These are phyloP conservation scores for Oceanodroma tethys DNA, from an alignment of 2,113 vertebrate species.

Conservation along the genomic window DNA sequence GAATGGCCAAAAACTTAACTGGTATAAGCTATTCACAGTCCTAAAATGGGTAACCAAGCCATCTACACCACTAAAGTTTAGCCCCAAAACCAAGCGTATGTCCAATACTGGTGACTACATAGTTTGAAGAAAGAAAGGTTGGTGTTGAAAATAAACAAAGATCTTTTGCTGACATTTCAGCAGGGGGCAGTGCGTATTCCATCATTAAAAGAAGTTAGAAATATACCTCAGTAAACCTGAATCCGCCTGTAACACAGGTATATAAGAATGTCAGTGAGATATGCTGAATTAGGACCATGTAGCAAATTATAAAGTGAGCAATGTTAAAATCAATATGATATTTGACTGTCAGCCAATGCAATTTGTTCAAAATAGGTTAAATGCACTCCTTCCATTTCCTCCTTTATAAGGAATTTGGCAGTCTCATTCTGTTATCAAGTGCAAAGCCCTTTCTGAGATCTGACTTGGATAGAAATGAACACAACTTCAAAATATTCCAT, in stretches of 20 bases:
- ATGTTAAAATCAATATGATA: conserved; percentile 57
- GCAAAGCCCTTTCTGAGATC: neutral
- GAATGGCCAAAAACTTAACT: neutral
- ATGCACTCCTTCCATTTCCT: conserved; percentile 35
- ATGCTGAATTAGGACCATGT: neutral
- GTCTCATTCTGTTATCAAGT: conserved; percentile 30
- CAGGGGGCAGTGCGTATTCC: neutral
- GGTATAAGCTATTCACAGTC: neutral
- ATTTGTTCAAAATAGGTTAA: conserved; percentile 57
- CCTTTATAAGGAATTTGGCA: conserved; percentile 29
- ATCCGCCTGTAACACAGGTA: neutral
- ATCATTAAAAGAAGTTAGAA: neutral
- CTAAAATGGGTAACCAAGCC: neutral
- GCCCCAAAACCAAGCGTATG: neutral
- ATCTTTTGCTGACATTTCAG: neutral
- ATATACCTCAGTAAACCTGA: neutral
- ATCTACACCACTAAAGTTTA: neutral
- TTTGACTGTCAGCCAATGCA: conserved; percentile 57
- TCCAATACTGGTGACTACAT: neutral
- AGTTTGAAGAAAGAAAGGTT: neutral
- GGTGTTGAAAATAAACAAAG: fast-evolving
- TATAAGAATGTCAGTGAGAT: neutral
- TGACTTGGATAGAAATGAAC: conserved; percentile 30
- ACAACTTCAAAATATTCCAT: conserved; percentile 46
- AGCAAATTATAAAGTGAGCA: conserved; percentile 30